phyloP scores from a whole-genome alignment of 2,797 vertebrate species.

The Artibeus jamaicensis region DNA sequence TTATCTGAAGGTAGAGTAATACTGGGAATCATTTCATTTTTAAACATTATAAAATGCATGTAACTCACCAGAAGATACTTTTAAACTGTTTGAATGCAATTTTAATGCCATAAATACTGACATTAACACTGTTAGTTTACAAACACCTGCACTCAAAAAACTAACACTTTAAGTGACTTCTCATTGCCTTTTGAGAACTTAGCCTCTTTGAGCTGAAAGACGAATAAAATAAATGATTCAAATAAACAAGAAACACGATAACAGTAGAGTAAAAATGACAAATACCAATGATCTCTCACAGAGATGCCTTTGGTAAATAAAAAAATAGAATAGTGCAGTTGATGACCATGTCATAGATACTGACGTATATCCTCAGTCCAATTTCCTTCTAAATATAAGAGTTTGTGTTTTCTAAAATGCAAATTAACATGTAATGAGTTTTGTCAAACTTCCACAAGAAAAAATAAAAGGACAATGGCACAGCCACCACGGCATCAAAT shows the following conservation, averaged over 20 bases:
- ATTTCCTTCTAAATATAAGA: neutral
- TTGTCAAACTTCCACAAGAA: neutral
- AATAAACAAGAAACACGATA: neutral
- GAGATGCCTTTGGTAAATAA: neutral
- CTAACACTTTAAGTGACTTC: neutral
- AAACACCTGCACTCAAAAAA: neutral
- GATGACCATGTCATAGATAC: neutral
- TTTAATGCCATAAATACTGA: neutral
- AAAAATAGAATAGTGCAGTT: neutral
- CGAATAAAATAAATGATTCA: neutral
- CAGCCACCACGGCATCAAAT: neutral
- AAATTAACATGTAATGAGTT: neutral
- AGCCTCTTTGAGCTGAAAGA: neutral
- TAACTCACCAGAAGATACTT: neutral
- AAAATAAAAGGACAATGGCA: neutral
- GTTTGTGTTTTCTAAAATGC: neutral
- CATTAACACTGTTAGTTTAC: neutral
- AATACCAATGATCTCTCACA: neutral
- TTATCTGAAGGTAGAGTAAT: neutral
- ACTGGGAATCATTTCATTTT: neutral
- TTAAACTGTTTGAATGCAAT: neutral
- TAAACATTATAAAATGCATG: neutral
- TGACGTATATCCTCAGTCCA: neutral
- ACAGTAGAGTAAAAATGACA: neutral
- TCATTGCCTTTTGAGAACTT: slow-evolving; percentile 1